Conservation (phyloP, 2,888 invertebrate genomes). For the Parelbella ahira region DNA sequence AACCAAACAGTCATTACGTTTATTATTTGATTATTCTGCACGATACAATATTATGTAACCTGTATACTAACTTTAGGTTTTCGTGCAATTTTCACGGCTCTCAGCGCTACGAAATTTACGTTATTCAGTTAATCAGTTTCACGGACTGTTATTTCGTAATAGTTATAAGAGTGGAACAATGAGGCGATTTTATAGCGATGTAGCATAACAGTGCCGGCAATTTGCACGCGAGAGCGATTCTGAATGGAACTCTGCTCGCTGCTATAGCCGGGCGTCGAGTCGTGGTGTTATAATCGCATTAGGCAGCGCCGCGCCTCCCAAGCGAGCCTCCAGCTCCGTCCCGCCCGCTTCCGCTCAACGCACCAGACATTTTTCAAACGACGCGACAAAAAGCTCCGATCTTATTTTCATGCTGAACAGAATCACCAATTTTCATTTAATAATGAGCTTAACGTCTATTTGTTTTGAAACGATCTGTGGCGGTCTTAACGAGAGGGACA, state of each 20-base stretch:
- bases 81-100: constrained; percentile 4
- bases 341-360: constrained; percentile 40
- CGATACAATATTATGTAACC: too few species aligned
- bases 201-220: constrained; percentile 69
- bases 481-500: too few species aligned
- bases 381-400: constrained; percentile 75
- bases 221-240: constrained; percentile 70
- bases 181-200: constrained; percentile 61
- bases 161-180: constrained; percentile 77
- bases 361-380: constrained; percentile 58
- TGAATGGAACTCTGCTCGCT: constrained; percentile 58
- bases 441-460: constrained; percentile 52
- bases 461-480: neutral
- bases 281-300: constrained; percentile 86
- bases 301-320: constrained; percentile 45
- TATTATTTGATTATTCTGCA: too few species aligned
- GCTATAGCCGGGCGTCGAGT: constrained; percentile 82
- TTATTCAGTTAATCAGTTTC: constrained; percentile 60
- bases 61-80: too few species aligned
- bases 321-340: constrained; percentile 37
- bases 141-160: constrained; percentile 72
- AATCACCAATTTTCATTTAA: constrained; percentile 51
- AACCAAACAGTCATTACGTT: too few species aligned
- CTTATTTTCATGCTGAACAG: constrained; percentile 70
- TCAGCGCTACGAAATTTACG: constrained; percentile 34